Evolutionary conservation across 2,113 vertebrate genomes (phyloP), one percentile per base, ranked within the genome.

Genomic region (Apus apus): DNA sequence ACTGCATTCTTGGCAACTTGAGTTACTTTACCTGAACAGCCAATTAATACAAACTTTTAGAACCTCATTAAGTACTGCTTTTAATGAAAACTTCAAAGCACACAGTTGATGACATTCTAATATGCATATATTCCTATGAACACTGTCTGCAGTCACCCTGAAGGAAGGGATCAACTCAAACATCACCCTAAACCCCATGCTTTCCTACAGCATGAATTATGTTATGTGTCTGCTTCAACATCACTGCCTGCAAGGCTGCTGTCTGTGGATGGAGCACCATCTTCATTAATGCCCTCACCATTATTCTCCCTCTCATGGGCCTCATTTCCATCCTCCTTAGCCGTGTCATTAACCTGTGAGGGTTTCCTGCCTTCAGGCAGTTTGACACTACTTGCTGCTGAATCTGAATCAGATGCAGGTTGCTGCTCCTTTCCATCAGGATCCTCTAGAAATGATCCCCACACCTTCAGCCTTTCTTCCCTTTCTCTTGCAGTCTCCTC

Each of bases 401-500:
- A 87, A 90, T 96, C 40, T 0, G 67, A 94, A 27, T 95, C 83
- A 16, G 95, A 81, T 11, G 76, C 53, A 16, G 75, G 76, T 53
- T 94, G 94, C 30, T 94, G 94, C 77, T 91, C 96, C 60, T 89
- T 92, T 60, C 87, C 53, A 67, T 98, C 91, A 3, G 96, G 96
- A 23, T 94, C 92, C 7, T 97, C 98, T 60, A 99, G 97, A 96
- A 99, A 99, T 1, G 96, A 79, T 21, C 98, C 98, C 99, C 99
- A 99, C 26, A 98, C 98, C 91, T 98, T 99, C 29, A 99, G 97
- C 82, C 99, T 98, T 97, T 99, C 99, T 96, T 99, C 99, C 30
- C 99, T 98, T 95, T 99, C 99, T 58, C 99, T 98, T 29, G 98
- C 96, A 12, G 99, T 99, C 97, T 99, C 99, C 84, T 99, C 99